Base-by-base conservation (phyloP, 2,888 invertebrate genomes). In the Trachelus iudaicus region DNA sequence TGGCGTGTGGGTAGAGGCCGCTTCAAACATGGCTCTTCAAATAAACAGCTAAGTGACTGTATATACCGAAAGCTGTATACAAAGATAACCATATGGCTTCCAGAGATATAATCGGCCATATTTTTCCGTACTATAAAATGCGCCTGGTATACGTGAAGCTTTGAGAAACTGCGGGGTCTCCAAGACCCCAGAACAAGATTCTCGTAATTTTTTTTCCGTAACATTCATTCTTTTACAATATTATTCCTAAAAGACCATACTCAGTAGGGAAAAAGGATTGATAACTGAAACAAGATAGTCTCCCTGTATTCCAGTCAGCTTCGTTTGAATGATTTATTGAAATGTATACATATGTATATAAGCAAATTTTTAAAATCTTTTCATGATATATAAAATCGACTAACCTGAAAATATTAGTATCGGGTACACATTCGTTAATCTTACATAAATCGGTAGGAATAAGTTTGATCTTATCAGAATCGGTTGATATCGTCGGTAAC, bases 11-110 rank as follows among this genome's bases (percentile, higher is more conserved):
- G 86, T 85, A 84, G 83, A 85, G 83, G 85, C 84, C 84, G 86
- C 84, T 87, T 88, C 84, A 84, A 87, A 87, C 86, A 88, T 86
- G 87, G 84, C 83, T 87, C 85, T 85, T 86, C 88, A 91, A 91
- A 91, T 90, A 91, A 91, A 91, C 89, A 88, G 73, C 85, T 87
- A 87, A 88, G 85, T 86, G 86, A 87, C 86, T 89, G 89, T 89
- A 87, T 90, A 90, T 86, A 87, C 81, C 80, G 83, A 81, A 84
- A 85, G 84, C 84, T 87, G 86, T 86, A 86, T 86, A 87, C 87
- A 90, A 90, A 88, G 89, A 87, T 90, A 90, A 91, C 90, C 91
- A 90, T 90, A 90, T 90, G 90, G 90, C 88, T 85, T 77, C 82
- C 83, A 85, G 82, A 85, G 84, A 85, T 86, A 86, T 86, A 84